Percentiles rank a stretch among this genome's conserved stretches.
Evolutionary conservation across 2,888 invertebrate genomes (phyloP).

Genomic region (Hemicrepidius hirtus): DNA sequence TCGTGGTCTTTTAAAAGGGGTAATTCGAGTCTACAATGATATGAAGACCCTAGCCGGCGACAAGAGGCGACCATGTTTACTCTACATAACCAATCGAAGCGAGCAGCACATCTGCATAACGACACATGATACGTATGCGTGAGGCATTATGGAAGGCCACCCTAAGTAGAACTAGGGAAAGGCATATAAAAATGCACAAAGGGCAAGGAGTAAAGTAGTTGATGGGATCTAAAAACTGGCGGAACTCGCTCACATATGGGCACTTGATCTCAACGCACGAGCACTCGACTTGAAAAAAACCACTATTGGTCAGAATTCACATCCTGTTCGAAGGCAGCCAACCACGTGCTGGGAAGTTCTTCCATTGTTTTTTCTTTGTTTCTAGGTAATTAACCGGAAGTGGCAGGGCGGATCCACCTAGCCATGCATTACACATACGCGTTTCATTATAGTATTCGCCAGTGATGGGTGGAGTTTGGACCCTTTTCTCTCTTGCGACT

Average conservation of each 20-base stretch:
- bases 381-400: slow-evolving; percentile 69
- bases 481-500: slow-evolving; percentile 53
- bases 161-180: slow-evolving; percentile 31
- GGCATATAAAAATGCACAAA: slow-evolving; percentile 36
- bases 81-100: slow-evolving; percentile 56
- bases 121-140: slow-evolving; percentile 58
- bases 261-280: slow-evolving; percentile 62
- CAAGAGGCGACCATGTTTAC: slow-evolving; percentile 55
- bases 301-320: slow-evolving; percentile 64
- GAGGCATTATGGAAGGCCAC: slow-evolving; percentile 45
- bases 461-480: slow-evolving; percentile 65
- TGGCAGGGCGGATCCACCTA: slow-evolving; percentile 66
- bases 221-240: slow-evolving; percentile 44
- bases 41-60: slow-evolving; percentile 45
- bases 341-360: slow-evolving; percentile 63
- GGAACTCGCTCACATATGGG: slow-evolving; percentile 53
- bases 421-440: slow-evolving; percentile 65
- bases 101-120: slow-evolving; percentile 55
- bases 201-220: slow-evolving; percentile 22
- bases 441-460: slow-evolving; percentile 64
- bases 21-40: slow-evolving; percentile 46
- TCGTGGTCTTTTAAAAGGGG: slow-evolving; percentile 27
- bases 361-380: slow-evolving; percentile 69
- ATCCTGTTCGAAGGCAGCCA: slow-evolving; percentile 66
- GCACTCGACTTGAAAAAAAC: slow-evolving; percentile 61